Conservation (phyloP, 1,140 invertebrate species). For the Drusus annulatus region DNA sequence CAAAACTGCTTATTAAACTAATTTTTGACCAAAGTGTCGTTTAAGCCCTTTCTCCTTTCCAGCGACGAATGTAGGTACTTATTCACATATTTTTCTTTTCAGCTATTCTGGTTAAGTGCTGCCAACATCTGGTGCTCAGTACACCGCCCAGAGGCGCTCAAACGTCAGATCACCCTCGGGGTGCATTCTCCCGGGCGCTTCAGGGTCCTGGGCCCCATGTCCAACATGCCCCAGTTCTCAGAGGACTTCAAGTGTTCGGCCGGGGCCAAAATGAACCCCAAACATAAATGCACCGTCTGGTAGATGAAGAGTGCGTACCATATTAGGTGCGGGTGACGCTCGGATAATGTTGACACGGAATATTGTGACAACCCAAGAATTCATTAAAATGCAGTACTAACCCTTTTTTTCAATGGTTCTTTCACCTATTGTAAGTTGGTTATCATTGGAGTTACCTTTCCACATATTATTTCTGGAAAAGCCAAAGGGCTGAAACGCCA, state of each 20-base stretch:
- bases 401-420: too few species aligned
- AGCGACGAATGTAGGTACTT: too few species aligned
- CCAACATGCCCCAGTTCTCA: slow-evolving; percentile 91
- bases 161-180: slow-evolving; percentile 81
- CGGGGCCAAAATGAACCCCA: slow-evolving; percentile 89
- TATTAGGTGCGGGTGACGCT: neutral
- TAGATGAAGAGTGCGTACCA: slow-evolving; percentile 60
- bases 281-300: slow-evolving; percentile 90
- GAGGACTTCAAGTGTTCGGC: slow-evolving; percentile 88
- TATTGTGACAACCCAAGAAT: too few species aligned
- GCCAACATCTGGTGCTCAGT: slow-evolving; percentile 76
- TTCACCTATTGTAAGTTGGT: too few species aligned
- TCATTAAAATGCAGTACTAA: too few species aligned
- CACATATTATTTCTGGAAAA: too few species aligned
- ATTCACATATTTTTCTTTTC: slow-evolving; percentile 38
- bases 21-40: too few species aligned
- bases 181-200: slow-evolving; percentile 85
- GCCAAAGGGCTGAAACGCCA: too few species aligned
- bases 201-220: slow-evolving; percentile 89
- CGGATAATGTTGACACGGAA: too few species aligned
- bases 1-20: too few species aligned
- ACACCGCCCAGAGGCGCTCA: slow-evolving; percentile 78
- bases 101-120: slow-evolving; percentile 79
- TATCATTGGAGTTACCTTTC: too few species aligned
- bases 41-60: too few species aligned